Evolutionary conservation across 1,140 invertebrate species (phyloP).

Genomic region (Maconellicoccus hirsutus): DNA sequence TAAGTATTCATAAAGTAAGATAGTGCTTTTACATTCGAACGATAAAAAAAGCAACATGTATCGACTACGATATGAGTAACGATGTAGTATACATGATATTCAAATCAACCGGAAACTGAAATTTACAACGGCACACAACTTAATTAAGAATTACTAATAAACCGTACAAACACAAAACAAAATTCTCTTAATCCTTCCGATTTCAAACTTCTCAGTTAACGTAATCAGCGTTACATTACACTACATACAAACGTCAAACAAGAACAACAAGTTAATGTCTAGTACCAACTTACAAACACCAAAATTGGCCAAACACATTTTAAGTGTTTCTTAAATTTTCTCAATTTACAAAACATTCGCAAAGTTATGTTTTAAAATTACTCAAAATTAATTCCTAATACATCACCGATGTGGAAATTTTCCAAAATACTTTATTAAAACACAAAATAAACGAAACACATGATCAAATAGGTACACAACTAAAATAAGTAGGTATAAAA

Average conservation of each 20-base stretch:
- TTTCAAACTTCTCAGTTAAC: slow-evolving; percentile 9
- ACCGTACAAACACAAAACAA: slow-evolving; percentile 9
- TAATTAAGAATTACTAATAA: neutral
- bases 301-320: neutral
- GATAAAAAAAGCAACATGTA: neutral
- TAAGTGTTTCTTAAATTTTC: too few species aligned
- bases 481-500: too few species aligned
- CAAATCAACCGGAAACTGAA: neutral
- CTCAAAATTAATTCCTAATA: too few species aligned
- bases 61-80: neutral
- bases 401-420: too few species aligned
- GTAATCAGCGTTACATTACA: neutral
- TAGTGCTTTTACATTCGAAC: neutral
- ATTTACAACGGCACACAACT: neutral
- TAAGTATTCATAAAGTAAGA: neutral
- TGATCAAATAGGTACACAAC: too few species aligned
- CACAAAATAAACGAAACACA: too few species aligned
- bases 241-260: neutral
- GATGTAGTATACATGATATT: neutral
- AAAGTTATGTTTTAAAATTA: too few species aligned
- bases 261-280: neutral
- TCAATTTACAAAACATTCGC: too few species aligned
- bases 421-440: too few species aligned
- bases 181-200: neutral
- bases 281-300: neutral